Percentiles rank a stretch among this genome's conserved stretches.
Conservation (phyloP, 2,888 invertebrate species). For the Ophion slaviceki region DNA sequence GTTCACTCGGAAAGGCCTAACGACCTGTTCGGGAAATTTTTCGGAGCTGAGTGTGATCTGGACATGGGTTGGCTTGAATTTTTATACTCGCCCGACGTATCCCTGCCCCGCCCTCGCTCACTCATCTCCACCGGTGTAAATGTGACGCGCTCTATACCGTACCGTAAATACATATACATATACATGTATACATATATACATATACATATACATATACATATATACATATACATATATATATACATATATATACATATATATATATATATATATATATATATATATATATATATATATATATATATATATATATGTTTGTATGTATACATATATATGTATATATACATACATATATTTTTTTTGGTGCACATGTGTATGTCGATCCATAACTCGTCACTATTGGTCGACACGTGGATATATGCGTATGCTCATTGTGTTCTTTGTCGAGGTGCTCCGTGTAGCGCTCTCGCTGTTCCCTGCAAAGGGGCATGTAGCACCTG, state of each 20-base stretch:
- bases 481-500: slow-evolving; percentile 42
- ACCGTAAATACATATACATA: slow-evolving; percentile 66
- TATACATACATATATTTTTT: slow-evolving; percentile 10
- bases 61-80: slow-evolving; percentile 80
- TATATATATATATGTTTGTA: slow-evolving; percentile 8
- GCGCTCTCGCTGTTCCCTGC: slow-evolving; percentile 55
- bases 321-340: neutral
- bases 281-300: slow-evolving; percentile 4
- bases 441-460: slow-evolving; percentile 37
- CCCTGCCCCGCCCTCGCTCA: slow-evolving; percentile 72
- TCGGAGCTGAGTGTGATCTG: slow-evolving; percentile 82
- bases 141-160: slow-evolving; percentile 65
- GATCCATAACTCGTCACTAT: slow-evolving; percentile 53
- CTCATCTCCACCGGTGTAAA: slow-evolving; percentile 61
- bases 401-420: slow-evolving; percentile 60
- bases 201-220: too few relatives aligned
- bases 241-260: neutral
- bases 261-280: neutral
- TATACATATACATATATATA: slow-evolving; percentile 1
- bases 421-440: slow-evolving; percentile 58
- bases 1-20: slow-evolving; percentile 33
- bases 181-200: slow-evolving; percentile 46
- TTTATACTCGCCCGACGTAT: slow-evolving; percentile 80
- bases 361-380: slow-evolving; percentile 55
- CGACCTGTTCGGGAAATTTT: slow-evolving; percentile 78